Evolutionary conservation across 2,888 invertebrate species (phyloP).

Genomic region (Microctonus hyperodae): DNA sequence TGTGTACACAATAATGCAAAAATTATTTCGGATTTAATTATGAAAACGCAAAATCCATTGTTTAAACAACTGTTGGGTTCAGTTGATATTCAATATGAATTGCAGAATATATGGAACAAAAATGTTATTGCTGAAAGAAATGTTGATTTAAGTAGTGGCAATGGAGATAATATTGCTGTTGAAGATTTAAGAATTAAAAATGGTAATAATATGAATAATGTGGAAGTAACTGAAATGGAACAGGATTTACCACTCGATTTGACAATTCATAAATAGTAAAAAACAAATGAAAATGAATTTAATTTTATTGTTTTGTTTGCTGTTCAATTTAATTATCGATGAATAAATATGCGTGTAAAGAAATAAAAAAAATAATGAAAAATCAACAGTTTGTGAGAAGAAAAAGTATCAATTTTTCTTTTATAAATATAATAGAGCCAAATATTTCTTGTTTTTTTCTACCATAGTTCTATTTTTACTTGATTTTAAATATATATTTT

Average conservation of each 20-base stretch:
- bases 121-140: constrained; percentile 33
- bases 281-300: too few relatives aligned
- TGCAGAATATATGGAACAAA: constrained; percentile 55
- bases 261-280: constrained; percentile 59
- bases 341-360: too few relatives aligned
- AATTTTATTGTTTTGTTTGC: too few relatives aligned
- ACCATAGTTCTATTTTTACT: background rate
- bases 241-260: constrained; percentile 63
- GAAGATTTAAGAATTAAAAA: constrained; percentile 63
- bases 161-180: constrained; percentile 44
- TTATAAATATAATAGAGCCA: constrained; percentile 16
- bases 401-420: background rate
- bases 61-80: constrained; percentile 55
- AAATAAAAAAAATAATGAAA: background rate
- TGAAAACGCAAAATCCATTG: constrained; percentile 57
- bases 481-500: background rate
- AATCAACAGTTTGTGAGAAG: too few relatives aligned
- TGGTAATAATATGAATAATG: constrained; percentile 51
- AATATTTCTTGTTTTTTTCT: constrained; percentile 13
- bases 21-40: constrained; percentile 58
- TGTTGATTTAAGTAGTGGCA: constrained; percentile 44
- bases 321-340: too few relatives aligned
- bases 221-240: constrained; percentile 52
- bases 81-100: constrained; percentile 56
- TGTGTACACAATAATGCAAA: constrained; percentile 58